Evolutionary conservation across 2,113 vertebrate species (phyloP).

Genomic region (Oenanthe oenanthe): DNA sequence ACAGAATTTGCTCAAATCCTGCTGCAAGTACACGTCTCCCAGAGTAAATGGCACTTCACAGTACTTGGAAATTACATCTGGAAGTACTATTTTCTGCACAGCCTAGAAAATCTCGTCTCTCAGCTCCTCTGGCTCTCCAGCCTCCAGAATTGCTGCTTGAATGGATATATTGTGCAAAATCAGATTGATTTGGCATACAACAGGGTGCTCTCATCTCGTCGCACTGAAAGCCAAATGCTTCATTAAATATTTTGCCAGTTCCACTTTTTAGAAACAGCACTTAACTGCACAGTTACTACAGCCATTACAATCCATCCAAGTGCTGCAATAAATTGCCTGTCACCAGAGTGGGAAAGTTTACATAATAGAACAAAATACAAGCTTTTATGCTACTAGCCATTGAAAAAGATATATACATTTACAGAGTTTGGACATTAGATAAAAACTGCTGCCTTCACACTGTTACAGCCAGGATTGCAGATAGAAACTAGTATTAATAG

Average conservation of each 20-base stretch:
- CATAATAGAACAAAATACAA: constrained; percentile 35
- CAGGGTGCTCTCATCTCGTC: not conserved
- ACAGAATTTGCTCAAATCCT: constrained; percentile 30
- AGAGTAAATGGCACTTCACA: constrained; percentile 43
- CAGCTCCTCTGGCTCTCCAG: constrained; percentile 25
- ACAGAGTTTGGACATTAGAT: not conserved
- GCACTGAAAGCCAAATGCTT: constrained; percentile 57
- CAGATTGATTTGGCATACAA: constrained; percentile 61
- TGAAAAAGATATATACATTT: constrained; percentile 18
- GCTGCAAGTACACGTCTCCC: constrained; percentile 20
- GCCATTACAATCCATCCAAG: constrained; percentile 9
- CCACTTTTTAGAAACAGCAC: constrained; percentile 43
- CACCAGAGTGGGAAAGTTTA: constrained; percentile 36
- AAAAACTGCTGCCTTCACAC: not conserved
- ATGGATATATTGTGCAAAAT: constrained; percentile 67
- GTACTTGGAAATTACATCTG: constrained; percentile 65
- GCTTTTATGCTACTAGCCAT: constrained; percentile 10
- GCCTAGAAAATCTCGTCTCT: constrained; percentile 61
- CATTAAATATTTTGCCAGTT: constrained; percentile 61
- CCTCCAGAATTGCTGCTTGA: constrained; percentile 59
- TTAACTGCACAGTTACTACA: constrained; percentile 42
- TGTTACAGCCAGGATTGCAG: not conserved
- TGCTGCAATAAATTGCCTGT: constrained; percentile 47
- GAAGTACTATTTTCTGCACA: constrained; percentile 51
- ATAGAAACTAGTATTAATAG: not conserved